A percentile compares a stretch with the other conserved stretches of the same genome.
These are phyloP conservation scores for Pipistrellus pygmaeus DNA, from an alignment of 2,797 vertebrate species.

Conservation along the genomic window DNA sequence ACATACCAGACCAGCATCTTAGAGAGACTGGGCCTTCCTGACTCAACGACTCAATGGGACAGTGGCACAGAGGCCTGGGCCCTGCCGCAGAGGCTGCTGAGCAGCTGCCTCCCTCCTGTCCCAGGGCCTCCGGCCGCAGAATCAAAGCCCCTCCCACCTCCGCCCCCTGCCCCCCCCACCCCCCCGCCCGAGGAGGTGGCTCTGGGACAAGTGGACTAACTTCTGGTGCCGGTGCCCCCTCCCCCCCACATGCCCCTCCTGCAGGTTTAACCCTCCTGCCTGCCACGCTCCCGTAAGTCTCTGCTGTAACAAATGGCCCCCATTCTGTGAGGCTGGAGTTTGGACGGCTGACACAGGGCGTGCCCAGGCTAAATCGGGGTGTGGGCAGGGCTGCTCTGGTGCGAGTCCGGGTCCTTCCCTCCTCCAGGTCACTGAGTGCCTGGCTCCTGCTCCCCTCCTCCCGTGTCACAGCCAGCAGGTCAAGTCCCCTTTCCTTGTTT, in stretches of 20 bases:
- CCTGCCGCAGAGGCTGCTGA: fast-evolving
- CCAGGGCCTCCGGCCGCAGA: neutral
- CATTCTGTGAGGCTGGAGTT: neutral
- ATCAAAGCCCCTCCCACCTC: neutral
- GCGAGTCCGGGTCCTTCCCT: neutral
- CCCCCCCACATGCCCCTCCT: too few species aligned
- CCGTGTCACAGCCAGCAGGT: neutral
- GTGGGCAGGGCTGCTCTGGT: neutral
- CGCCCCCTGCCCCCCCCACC: fast-evolving
- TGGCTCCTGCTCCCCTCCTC: neutral
- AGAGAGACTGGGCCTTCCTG: neutral
- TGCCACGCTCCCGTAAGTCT: too few species aligned
- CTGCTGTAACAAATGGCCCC: neutral
- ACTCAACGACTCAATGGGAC: too few species aligned
- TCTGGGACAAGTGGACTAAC: neutral
- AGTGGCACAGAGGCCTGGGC: neutral
- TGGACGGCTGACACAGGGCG: neutral
- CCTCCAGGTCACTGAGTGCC: neutral
- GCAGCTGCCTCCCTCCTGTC: too few species aligned
- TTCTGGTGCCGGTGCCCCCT: neutral
- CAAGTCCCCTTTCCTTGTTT: neutral
- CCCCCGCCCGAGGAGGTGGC: neutral
- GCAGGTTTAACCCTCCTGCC: neutral
- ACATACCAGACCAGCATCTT: neutral
- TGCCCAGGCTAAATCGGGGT: neutral